phyloP scores from a whole-genome alignment of 2,113 vertebrate genomes.

The Hemicordylus capensis region DNA sequence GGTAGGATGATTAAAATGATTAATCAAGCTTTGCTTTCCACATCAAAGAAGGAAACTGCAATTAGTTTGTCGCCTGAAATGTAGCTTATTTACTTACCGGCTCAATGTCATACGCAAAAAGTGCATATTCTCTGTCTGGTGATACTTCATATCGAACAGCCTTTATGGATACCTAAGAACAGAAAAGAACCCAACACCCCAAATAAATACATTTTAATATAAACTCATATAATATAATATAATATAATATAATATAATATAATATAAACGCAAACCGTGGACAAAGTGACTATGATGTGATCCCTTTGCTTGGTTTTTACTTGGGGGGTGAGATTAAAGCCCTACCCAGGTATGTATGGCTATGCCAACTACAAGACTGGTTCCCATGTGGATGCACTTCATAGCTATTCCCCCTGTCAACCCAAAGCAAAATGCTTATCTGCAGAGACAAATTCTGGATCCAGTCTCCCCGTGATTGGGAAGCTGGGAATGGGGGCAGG shows the following conservation, averaged over 20 bases:
- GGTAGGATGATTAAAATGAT: not conserved
- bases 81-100: constrained; percentile 80
- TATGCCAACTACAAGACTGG: too few relatives aligned
- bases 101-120: constrained; percentile 91
- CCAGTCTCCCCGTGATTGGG: too few relatives aligned
- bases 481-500: too few relatives aligned
- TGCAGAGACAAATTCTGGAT: too few relatives aligned
- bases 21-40: not conserved
- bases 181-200: not conserved
- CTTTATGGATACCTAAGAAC: constrained; percentile 89
- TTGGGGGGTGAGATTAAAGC: too few relatives aligned
- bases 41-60: not conserved
- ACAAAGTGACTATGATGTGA: not conserved
- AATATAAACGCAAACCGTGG: too few relatives aligned
- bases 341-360: too few relatives aligned
- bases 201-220: constrained; percentile 31
- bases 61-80: not conserved
- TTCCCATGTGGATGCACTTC: too few relatives aligned
- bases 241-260: too few relatives aligned
- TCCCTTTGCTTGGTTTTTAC: not conserved
- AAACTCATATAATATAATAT: too few relatives aligned
- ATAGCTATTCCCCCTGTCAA: too few relatives aligned
- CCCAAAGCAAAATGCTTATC: too few relatives aligned
- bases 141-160: constrained; percentile 93
- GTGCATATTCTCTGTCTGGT: constrained; percentile 90